Evolutionary conservation across 2,113 vertebrate species (phyloP).

Genomic region (Psilopsiagon aurifrons): DNA sequence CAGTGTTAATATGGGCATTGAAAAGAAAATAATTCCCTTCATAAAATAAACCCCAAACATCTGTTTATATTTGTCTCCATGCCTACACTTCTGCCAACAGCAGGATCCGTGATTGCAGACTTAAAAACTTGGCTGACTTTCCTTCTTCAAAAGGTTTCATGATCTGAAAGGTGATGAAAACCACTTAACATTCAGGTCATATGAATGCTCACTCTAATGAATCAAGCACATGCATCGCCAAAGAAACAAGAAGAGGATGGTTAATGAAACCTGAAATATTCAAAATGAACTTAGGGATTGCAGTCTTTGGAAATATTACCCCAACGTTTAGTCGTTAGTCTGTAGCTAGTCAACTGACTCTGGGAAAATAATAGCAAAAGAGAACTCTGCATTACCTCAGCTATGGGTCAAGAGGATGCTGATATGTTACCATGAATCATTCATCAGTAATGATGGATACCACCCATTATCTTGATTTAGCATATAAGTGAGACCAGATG

Average conservation of each 20-base stretch:
- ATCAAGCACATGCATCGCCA: background rate
- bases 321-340: background rate
- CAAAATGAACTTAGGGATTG: background rate
- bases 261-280: background rate
- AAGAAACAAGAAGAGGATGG: background rate
- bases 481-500: slow-evolving; percentile 49
- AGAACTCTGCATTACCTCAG: background rate
- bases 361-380: background rate
- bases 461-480: slow-evolving; percentile 31
- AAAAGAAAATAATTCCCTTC: slow-evolving; percentile 36
- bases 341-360: background rate
- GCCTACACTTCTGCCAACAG: slow-evolving; percentile 18
- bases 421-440: slow-evolving; percentile 17
- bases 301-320: background rate
- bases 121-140: background rate
- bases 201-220: accelerated
- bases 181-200: background rate
- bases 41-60: slow-evolving; percentile 2
- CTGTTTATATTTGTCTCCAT: slow-evolving; percentile 24
- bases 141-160: background rate
- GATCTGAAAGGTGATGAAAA: background rate
- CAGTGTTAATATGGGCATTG: slow-evolving; percentile 26
- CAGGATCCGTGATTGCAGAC: background rate
- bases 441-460: slow-evolving; percentile 23
- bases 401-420: background rate